Evolutionary conservation across 37 sponge, comb jelly and placozoan species (phyloP).

Genomic region (Cladorhizidae sp.): DNA sequence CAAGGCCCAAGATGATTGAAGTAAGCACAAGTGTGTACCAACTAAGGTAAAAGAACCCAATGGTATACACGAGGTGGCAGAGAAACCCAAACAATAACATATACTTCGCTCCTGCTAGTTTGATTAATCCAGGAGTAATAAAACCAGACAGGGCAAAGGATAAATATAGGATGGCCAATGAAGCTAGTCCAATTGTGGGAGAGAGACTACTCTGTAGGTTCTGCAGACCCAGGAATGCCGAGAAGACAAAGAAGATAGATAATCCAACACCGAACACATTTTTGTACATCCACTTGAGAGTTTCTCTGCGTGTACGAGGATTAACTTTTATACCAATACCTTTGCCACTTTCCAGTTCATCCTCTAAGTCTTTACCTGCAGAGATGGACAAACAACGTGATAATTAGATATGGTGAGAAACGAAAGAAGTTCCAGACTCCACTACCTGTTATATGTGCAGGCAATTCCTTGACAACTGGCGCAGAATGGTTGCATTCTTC

Average conservation of each 20-base stretch:
- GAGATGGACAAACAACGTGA: too few relatives aligned
- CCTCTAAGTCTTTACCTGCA: too few relatives aligned
- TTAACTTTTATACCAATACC: too few relatives aligned
- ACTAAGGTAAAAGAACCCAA: constrained; percentile 61
- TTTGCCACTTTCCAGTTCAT: too few relatives aligned
- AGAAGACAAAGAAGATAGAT: constrained; percentile 32
- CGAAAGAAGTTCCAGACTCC: too few relatives aligned
- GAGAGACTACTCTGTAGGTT: constrained; percentile 64
- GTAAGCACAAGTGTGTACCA: constrained; percentile 75
- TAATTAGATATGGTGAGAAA: too few relatives aligned
- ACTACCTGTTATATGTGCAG: too few relatives aligned
- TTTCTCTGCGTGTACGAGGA: neutral
- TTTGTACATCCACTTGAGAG: constrained; percentile 23
- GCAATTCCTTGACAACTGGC: too few relatives aligned
- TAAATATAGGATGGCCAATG: constrained; percentile 37
- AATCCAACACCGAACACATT: constrained; percentile 33
- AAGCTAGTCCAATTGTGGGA: constrained; percentile 28
- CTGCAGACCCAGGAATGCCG: constrained; percentile 39
- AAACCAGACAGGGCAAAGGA: constrained; percentile 33
- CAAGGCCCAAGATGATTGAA: constrained; percentile 54
- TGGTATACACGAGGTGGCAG: constrained; percentile 31
- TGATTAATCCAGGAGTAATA: constrained; percentile 26
- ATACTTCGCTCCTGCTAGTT: constrained; percentile 38
- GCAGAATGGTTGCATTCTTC: too few relatives aligned
- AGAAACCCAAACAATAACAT: constrained; percentile 28